Evolutionary conservation across 1,140 invertebrate species (phyloP).

Genomic region (Saxidomus purpurata): DNA sequence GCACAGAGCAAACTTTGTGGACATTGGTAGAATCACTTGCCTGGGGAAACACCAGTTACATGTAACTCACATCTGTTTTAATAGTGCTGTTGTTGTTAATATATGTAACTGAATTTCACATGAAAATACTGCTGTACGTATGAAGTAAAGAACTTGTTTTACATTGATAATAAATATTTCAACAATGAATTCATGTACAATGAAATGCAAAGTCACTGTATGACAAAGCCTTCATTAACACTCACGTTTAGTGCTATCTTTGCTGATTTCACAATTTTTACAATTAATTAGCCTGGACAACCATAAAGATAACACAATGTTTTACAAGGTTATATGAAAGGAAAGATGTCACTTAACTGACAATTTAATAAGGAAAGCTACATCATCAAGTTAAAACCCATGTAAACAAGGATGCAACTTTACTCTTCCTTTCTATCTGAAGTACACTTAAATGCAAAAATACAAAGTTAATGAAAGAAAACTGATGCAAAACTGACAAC

Average conservation of each 20-base stretch:
- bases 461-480: too few relatives aligned
- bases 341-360: not conserved
- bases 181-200: not conserved
- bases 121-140: too few relatives aligned
- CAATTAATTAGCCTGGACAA: conserved; percentile 28
- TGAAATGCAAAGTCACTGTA: not conserved
- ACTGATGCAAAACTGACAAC: too few relatives aligned
- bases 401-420: too few relatives aligned
- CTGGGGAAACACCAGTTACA: too few relatives aligned
- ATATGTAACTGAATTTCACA: too few relatives aligned
- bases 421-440: too few relatives aligned
- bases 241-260: not conserved
- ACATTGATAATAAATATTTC: not conserved
- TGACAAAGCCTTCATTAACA: not conserved
- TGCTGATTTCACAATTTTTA: not conserved
- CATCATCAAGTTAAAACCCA: not conserved
- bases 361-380: conserved; percentile 2
- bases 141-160: not conserved
- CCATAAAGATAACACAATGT: conserved; percentile 7
- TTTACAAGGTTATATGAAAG: not conserved
- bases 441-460: too few relatives aligned
- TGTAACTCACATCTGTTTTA: too few relatives aligned
- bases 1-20: too few relatives aligned
- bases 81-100: too few relatives aligned
- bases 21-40: too few relatives aligned